Evolutionary conservation across 53 echinoderm and acorn worm species (phyloP), one percentile per base, ranked within the genome.

Genomic region (Arbacia lixula): DNA sequence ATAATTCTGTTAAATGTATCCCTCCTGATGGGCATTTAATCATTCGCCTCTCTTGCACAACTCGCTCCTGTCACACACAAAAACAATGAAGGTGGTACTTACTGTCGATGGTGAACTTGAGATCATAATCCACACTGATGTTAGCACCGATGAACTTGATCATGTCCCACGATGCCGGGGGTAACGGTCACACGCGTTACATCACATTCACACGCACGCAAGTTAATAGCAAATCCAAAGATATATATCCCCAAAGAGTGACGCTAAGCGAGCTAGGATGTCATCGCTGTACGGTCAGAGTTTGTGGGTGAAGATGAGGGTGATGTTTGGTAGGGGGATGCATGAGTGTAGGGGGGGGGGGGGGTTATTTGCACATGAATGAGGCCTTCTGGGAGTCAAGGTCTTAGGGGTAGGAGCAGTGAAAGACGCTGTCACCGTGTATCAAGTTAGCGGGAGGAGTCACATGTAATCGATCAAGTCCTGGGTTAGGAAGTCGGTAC

Each of bases 81-180:
- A 1, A 64, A 16, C 16, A 53, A 1, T 27, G 1, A 39, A 27
- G 4, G 11, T 49, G 40, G 31, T 29, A 81, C 82, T 81, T 81
- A 81, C 82, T 51, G 82, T 81, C 82, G 33, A 81, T 81, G 46
- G 82, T 81, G 49, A 81, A 81, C 33, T 81, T 81, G 82, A 81
- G 41, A 49, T 81, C 82, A 81, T 81, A 81, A 63, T 81, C 64
- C 82, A 81, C 82, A 31, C 50, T 50, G 49, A 81, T 81, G 42
- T 31, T 28, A 5, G 82, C 63, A 16, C 82, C 82, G 30, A 51
- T 42, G 51, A 81, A 81, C 82, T 63, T 81, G 82, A 81, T 81
- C 82, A 81, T 81, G 31, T 81, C 82, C 82, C 62, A 81, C 82
- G 32, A 63, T 77, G 58, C 77, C 36, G 14, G 56, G 21, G 56